Evolutionary conservation across 2,113 vertebrate genomes (phyloP), one percentile per base, ranked within the genome.

Genomic region (Cheirogaleus medius): DNA sequence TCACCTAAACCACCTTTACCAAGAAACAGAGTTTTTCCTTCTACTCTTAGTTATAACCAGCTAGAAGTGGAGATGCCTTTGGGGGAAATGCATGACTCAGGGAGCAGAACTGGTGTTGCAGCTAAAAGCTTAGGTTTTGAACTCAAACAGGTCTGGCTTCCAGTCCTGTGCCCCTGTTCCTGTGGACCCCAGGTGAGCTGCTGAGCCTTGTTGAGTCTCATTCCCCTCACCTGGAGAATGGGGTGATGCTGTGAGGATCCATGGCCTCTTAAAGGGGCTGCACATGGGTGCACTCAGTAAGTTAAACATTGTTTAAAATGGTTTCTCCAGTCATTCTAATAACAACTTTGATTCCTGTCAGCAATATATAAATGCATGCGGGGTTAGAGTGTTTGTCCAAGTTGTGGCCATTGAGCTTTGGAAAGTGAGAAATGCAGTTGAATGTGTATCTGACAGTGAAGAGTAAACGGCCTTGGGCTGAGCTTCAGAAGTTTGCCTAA

Each of bases 401-500:
- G 39, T 34, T 32, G 39, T 44, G 47, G 47, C 58, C 42, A 2
- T 47, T 5, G 34, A 91, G 47, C 39, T 92, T 58, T 60, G 42
- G 27, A 64, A 74, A 77, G 58, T 85, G 66, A 90, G 82, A 69
- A 32, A 25, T 27, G 39, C 4, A 71, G 21, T 54, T 77, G 87
- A 47, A 58, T 32, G 1, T 71, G 14, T 63, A 54, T 73, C 27
- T 94, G 18, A 89, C 54, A 54, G 39, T 32, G 6, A 88, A 81
- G 83, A 23, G 6, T 81, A 58, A 71, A 58, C 25, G 47, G 93
- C 42, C 32, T 74, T 56, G 63, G 37, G 42, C 56, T 42, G 42
- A 54, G 39, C 69, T 78, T 63, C 82, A 94, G 83, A 96, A 91
- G 78, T 64, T 95, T 37, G 14, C 32, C 81, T 95, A 78, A 91